Percentiles rank a stretch among this genome's conserved stretches.
Evolutionary conservation across 1,140 invertebrate species (phyloP).

Genomic region (Harpegnathos saltator): DNA sequence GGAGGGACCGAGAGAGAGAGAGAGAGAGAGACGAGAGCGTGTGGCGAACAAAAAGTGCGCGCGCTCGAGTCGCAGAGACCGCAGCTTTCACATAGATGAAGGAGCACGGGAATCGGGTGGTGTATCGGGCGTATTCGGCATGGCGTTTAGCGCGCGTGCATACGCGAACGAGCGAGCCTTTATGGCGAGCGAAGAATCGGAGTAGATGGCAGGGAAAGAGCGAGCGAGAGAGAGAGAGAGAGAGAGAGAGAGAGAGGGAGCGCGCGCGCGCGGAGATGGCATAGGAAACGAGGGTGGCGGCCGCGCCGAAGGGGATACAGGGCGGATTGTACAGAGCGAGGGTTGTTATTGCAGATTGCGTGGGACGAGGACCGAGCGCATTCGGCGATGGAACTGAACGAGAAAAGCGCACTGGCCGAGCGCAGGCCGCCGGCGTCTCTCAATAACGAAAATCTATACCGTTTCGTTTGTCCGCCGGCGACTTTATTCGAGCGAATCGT

Average conservation of each 20-base stretch:
- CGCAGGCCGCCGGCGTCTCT: conserved; percentile 56
- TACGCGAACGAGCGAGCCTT: conserved; percentile 63
- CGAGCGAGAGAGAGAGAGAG: conserved; percentile 26
- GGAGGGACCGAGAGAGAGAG: too few relatives aligned
- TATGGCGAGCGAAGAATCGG: conserved; percentile 69
- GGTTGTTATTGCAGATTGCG: conserved; percentile 83
- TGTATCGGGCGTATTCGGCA: conserved; percentile 61
- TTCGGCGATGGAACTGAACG: conserved; percentile 74
- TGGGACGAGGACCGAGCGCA: conserved; percentile 77
- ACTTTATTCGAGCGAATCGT: conserved; percentile 81
- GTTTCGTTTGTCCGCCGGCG: conserved; percentile 80
- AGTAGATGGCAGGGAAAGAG: conserved; percentile 50
- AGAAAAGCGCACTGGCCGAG: conserved; percentile 53
- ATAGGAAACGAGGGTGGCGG: conserved; percentile 43
- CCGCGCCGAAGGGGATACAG: conserved; percentile 11
- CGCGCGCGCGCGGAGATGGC: conserved; percentile 26
- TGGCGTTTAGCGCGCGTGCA: conserved; percentile 70
- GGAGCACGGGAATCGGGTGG: conserved; percentile 61
- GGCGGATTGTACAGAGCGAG: conserved; percentile 73
- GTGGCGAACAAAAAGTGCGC: conserved; percentile 42
- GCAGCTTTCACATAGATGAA: conserved; percentile 65
- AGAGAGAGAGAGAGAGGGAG: conserved; percentile 52
- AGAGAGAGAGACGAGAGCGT: not conserved
- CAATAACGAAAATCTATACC: conserved; percentile 82
- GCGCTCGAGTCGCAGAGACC: conserved; percentile 55